Percentiles rank a stretch among this genome's conserved stretches.
These are phyloP conservation scores for Venustaconcha ellipsiformis DNA, from an alignment of 1,140 invertebrate genomes.

Conservation along the genomic window DNA sequence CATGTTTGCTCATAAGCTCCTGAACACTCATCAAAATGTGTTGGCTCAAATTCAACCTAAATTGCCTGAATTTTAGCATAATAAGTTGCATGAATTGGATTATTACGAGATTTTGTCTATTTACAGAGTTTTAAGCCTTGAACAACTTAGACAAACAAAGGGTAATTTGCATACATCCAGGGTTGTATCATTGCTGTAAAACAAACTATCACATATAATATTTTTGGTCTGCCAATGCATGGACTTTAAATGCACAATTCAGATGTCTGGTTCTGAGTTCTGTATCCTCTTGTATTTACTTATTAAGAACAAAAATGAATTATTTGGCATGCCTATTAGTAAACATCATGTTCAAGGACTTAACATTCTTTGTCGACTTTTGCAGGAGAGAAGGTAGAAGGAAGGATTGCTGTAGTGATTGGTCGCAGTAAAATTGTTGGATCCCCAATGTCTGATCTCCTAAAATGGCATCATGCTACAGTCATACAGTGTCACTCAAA, in stretches of 20 bases:
- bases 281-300: background rate
- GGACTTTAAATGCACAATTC: background rate
- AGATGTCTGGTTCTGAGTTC: background rate
- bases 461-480: constrained; percentile 97
- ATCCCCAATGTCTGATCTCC: constrained; percentile 91
- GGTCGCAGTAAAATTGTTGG: constrained; percentile 99
- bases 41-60: no score
- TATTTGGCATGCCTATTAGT: background rate
- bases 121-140: no score
- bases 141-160: no score
- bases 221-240: background rate
- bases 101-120: no score
- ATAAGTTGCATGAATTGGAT: no score
- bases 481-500: constrained; percentile 97
- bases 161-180: no score
- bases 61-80: no score
- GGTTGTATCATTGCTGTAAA: background rate
- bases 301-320: background rate
- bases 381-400: constrained; percentile 81
- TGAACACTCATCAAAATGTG: no score
- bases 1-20: no score
- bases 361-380: background rate
- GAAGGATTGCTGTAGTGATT: constrained; percentile 91
- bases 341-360: background rate
- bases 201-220: background rate